These are phyloP conservation scores for Drosophila neocordata DNA, from an alignment of 1,140 invertebrate species.

Conservation along the genomic window DNA sequence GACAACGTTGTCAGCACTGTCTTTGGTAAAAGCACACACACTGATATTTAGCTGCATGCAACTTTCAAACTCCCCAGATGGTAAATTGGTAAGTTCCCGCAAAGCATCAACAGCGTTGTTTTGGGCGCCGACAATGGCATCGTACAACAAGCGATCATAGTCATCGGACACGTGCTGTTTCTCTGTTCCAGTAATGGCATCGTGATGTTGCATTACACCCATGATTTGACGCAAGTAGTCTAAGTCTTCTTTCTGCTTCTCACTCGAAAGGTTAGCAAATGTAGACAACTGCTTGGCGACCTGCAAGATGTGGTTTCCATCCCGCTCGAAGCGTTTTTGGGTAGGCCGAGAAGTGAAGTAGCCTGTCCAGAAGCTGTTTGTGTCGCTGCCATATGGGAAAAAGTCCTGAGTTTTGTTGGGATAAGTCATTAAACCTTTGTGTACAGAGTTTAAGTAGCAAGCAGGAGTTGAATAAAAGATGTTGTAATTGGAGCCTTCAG, in stretches of 20 bases:
- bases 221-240: conserved; percentile 82
- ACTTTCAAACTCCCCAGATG: conserved; percentile 82
- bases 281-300: conserved; percentile 85
- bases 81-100: conserved; percentile 83
- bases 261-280: conserved; percentile 59
- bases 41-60: conserved; percentile 88
- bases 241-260: conserved; percentile 63
- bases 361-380: conserved; percentile 95
- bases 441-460: conserved; percentile 94
- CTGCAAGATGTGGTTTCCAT: conserved; percentile 91
- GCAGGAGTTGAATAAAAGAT: conserved; percentile 88
- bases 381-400: conserved; percentile 94
- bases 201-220: conserved; percentile 97
- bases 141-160: conserved; percentile 85
- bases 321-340: conserved; percentile 90
- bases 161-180: conserved; percentile 95
- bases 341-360: conserved; percentile 96
- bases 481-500: conserved; percentile 85
- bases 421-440: conserved; percentile 87
- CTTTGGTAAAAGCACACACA: conserved; percentile 82
- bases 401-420: conserved; percentile 92
- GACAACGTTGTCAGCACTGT: conserved; percentile 85
- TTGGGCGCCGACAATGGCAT: conserved; percentile 47
- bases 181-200: conserved; percentile 93
- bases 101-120: conserved; percentile 46